Base-by-base conservation (phyloP, 23 tunicate species). In the Oikopleura vanhoeffeni region DNA sequence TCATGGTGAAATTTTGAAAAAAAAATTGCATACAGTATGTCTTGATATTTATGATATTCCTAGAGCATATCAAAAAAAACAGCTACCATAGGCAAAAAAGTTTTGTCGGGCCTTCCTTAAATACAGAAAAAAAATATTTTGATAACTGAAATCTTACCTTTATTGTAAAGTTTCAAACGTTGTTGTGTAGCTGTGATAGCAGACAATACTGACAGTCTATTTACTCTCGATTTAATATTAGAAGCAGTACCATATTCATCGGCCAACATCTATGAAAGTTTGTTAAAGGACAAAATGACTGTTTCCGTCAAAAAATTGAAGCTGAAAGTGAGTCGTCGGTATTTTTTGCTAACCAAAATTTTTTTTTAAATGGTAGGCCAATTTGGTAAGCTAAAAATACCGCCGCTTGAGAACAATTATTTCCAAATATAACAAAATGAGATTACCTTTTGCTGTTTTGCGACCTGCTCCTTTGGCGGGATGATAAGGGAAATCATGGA, bases 171-270 rank as follows among this genome's bases (percentile, higher is more conserved):
- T 76, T 93, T 93, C 0, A 93, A 86, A 82, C 98, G 83, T 76
- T 93, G 98, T 76, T 93, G 98, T 41, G 91, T 93, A 57, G 98
- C 91, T 0, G 98, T 93, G 41, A 93, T 93, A 18, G 98, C 98
- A 36, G 94, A 93, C 13, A 93, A 84, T 35, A 93, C 98, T 32
- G 98, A 93, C 41, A 93, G 76, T 57, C 98, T 83, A 84, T 93
- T 93, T 0, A 93, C 98, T 85, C 98, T 85, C 64, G 94, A 90
- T 88, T 93, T 93, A 40, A 93, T 93, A 64, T 93, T 93, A 3
- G 98, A 93, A 0, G 98, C 98, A 4, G 98, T 93, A 27, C 98
- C 98, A 57, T 91, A 93, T 85, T 93, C 98, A 86, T 93, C 98
- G 27, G 98, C 98, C 77, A 93, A 84, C 98, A 93, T 93, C 83